Percentiles rank a stretch among this genome's conserved stretches.
Conservation (phyloP, 2,888 invertebrate species). For the Sclerodermus sp. region DNA sequence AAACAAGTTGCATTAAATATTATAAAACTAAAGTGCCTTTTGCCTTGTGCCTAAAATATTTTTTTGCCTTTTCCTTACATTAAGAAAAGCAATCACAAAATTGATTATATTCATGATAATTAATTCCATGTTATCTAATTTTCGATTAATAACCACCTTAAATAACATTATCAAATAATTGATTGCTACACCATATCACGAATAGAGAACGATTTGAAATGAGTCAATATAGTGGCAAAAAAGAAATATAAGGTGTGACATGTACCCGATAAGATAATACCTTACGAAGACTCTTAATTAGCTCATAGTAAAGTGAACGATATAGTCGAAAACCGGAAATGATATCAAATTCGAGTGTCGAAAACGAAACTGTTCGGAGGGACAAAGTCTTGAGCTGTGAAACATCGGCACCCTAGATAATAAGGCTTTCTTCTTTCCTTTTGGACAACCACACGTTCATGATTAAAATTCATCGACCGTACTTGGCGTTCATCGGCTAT, state of each 20-base stretch:
- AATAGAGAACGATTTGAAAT: too few species aligned
- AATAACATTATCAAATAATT: too few species aligned
- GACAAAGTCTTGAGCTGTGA: conserved; percentile 20
- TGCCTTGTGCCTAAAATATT: too few species aligned
- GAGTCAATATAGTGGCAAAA: background rate
- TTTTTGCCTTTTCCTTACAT: too few species aligned
- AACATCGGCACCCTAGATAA: conserved; percentile 48
- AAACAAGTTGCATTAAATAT: too few species aligned
- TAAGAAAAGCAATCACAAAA: too few species aligned
- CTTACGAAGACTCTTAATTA: background rate
- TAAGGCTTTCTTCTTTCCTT: conserved; percentile 52
- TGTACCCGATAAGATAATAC: background rate
- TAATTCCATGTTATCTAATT: too few species aligned
- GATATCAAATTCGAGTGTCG: conserved; percentile 7
- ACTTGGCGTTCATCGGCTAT: conserved; percentile 46
- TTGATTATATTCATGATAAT: too few species aligned
- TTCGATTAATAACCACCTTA: too few species aligned
- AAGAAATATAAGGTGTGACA: background rate
- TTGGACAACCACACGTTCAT: conserved; percentile 43
- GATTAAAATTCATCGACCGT: conserved; percentile 50
- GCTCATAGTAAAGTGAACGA: background rate
- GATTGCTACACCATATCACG: too few species aligned
- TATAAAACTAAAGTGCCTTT: too few species aligned
- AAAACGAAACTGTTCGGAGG: conserved; percentile 24
- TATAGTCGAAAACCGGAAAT: conserved; percentile 2